Conservation (phyloP, 2,888 invertebrate species). For the Agonum fuliginosum region DNA sequence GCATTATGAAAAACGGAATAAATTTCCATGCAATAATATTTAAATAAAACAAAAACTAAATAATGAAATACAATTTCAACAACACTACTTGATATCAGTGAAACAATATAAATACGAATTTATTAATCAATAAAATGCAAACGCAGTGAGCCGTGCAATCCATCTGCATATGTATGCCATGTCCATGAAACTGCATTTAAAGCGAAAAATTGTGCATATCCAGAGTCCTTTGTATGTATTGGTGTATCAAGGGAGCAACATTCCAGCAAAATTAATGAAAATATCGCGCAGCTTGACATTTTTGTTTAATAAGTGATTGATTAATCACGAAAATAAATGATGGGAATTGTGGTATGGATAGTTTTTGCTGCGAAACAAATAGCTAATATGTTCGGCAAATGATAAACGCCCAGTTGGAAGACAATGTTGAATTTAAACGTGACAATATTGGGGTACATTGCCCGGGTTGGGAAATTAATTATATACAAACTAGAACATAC, state of each 20-base stretch:
- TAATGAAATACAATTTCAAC: conserved; percentile 47
- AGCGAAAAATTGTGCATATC: conserved; percentile 40
- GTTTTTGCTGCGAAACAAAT: conserved; percentile 15
- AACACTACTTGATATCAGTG: conserved; percentile 45
- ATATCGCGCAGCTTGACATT: conserved; percentile 49
- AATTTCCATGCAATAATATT: conserved; percentile 40
- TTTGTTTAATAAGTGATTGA: conserved; percentile 55
- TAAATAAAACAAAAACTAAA: conserved; percentile 29
- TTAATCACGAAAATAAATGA: conserved; percentile 44
- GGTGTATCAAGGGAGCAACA: conserved; percentile 30
- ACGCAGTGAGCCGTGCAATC: conserved; percentile 25
- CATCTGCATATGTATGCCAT: conserved; percentile 44
- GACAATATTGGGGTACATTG: background rate
- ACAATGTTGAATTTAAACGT: conserved; percentile 10
- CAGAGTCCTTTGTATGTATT: background rate
- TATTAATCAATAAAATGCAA: conserved; percentile 53
- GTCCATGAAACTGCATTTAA: conserved; percentile 48
- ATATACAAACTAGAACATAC: background rate
- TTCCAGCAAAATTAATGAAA: conserved; percentile 51
- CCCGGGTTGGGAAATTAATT: background rate
- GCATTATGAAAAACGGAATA: conserved; percentile 25
- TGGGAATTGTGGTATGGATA: conserved; percentile 17
- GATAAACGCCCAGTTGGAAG: background rate
- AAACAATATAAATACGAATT: conserved; percentile 50
- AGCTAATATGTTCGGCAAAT: background rate